Conservation (phyloP, 2,888 invertebrate genomes). For the Cephus sareptanus region DNA sequence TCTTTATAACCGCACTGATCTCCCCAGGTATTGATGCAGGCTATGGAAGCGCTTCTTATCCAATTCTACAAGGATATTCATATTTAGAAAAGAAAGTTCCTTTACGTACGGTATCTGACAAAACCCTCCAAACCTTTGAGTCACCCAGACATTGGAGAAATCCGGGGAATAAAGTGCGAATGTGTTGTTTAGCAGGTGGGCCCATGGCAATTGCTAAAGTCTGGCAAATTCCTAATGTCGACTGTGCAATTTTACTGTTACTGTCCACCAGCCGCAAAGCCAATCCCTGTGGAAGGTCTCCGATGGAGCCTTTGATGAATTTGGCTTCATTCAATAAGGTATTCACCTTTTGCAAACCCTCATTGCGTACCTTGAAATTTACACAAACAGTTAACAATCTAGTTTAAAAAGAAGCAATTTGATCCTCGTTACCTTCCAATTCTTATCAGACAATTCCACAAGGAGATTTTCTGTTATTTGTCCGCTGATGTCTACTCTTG, state of each 20-base stretch:
- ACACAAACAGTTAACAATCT: not conserved
- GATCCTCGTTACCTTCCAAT: conserved; percentile 81
- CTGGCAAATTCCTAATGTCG: conserved; percentile 85
- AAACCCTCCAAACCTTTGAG: conserved; percentile 72
- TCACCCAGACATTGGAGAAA: conserved; percentile 77
- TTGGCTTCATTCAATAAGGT: conserved; percentile 80
- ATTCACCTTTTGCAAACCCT: conserved; percentile 72
- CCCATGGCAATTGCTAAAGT: conserved; percentile 87
- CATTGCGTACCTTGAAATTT: conserved; percentile 63
- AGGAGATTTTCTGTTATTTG: conserved; percentile 85
- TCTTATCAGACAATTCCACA: conserved; percentile 86
- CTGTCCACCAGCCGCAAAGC: conserved; percentile 85
- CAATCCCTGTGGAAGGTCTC: conserved; percentile 85
- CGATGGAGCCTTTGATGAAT: conserved; percentile 84
- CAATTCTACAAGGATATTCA: conserved; percentile 73
- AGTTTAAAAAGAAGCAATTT: not conserved
- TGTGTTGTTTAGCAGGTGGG: conserved; percentile 80
- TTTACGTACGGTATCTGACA: not conserved
- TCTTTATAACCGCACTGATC: conserved; percentile 84
- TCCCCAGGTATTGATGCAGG: conserved; percentile 88
- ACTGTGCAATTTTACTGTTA: conserved; percentile 91
- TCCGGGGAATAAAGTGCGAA: conserved; percentile 85
- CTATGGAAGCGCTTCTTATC: conserved; percentile 82
- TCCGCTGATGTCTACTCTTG: conserved; percentile 83
- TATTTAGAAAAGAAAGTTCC: not conserved